Evolutionary conservation across 2,113 vertebrate genomes (phyloP), one percentile per base, ranked within the genome.

Genomic region (Indicator maculatus): DNA sequence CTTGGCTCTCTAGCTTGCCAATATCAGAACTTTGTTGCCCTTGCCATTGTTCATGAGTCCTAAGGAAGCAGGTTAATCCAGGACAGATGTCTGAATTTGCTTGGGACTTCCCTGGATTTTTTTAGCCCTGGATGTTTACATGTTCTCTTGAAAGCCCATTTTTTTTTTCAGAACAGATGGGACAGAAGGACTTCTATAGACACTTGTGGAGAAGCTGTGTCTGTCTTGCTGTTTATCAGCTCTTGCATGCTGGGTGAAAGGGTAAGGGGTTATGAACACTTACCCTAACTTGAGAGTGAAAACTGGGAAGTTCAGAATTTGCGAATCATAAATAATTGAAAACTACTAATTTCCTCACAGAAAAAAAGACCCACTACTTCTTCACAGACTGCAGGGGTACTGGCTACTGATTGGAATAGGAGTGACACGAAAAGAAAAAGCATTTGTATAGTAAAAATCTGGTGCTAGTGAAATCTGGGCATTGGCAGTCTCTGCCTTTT

Each of bases 51-150:
- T 86, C 52, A 12, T 21, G 61, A 33, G 36, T 72, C 47, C 30
- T 53, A n/a, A 65, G 66, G 66, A 86, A 72, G 65, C 88, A 93
- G 83, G 18, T 93, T 79, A 93, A 84, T 84, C 80, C 67, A 61
- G 69, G 53, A 47, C 88, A 90, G 86, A 39, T 92, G 59, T 73
- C 64, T 59, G 38, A 69, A 47, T 72, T 84, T 89, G 58, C 33
- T 10, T 39, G 31, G 33, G 44, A 56, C 65, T 74, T 71, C 33
- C 70, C 58, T 72, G 50, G 33, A 3, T n/a, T 14, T 82, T 92
- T 92, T 67, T 31, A 81, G 0, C 41, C n/a, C 16, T 86, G 66
- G 26, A 8, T 63, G 26, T 77, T 93, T 56, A 2, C 5, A 12
- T 12, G 4, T 71, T 56, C 47, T 85, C 31, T 39, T 18, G 28